Percentiles rank a stretch among this genome's conserved stretches.
Conservation (phyloP, 2,888 invertebrate species). For the Tanypteryx hageni region DNA sequence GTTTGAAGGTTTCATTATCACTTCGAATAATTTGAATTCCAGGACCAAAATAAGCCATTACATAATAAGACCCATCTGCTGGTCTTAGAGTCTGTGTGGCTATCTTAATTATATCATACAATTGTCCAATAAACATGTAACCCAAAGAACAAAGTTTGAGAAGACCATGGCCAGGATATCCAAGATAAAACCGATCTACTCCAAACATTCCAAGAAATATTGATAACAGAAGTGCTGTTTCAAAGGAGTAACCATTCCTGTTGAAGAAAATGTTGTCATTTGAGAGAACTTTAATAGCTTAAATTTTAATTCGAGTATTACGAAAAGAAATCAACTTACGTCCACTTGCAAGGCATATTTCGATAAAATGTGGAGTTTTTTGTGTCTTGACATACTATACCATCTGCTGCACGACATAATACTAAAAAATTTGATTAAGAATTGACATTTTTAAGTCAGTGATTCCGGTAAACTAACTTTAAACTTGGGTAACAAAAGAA, state of each 20-base stretch:
- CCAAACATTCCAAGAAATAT: conserved; percentile 99
- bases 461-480: neutral
- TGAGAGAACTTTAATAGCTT: neutral
- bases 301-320: neutral
- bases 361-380: conserved; percentile 88
- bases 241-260: conserved; percentile 96
- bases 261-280: conserved; percentile 70
- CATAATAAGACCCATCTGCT: conserved; percentile 95
- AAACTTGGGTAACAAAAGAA: no score
- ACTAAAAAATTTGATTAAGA: conserved; percentile 83
- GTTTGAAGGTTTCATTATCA: conserved; percentile 89
- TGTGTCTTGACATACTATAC: conserved; percentile 88
- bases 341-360: conserved; percentile 94
- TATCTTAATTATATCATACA: conserved; percentile 96
- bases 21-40: conserved; percentile 87
- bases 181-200: conserved; percentile 97
- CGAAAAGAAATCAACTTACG: conserved; percentile 81
- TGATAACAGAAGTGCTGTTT: conserved; percentile 93
- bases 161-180: conserved; percentile 96
- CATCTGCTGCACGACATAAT: conserved; percentile 88
- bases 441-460: neutral
- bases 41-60: conserved; percentile 96
- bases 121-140: conserved; percentile 96
- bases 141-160: conserved; percentile 97
- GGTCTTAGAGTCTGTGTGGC: conserved; percentile 96